Evolutionary conservation across 2,888 invertebrate genomes (phyloP), one percentile per base, ranked within the genome.

Genomic region (Sminthurides aquaticus): DNA sequence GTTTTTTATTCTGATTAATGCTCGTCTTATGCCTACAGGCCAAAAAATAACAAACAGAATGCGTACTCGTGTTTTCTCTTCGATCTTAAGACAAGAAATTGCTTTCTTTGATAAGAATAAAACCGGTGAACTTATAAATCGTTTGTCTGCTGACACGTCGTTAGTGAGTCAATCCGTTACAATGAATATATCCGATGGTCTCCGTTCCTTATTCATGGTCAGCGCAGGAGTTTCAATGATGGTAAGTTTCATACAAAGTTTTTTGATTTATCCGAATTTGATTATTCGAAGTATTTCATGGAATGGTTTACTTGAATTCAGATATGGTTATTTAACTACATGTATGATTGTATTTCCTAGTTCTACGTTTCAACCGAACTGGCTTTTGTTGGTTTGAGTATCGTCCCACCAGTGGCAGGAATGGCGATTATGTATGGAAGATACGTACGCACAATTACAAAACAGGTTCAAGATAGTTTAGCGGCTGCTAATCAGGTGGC

Each of bases 181-280:
- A 62, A 88, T 87, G 77, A 98, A 98, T 80, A 85, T 98, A 65
- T 94, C 95, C 1, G 97, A 98, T 81, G 98, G 98, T 0, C 79
- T 97, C 25, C 81, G 98, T 57, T 90, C 95, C 0, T 78, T 87
- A 1, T 87, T 93, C 67, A 93, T 94, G 87, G 89, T 91, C 8
- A 79, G 85, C 27, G 90, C 90, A 54, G 94, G 96, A 0, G 87
- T 92, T 48, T 87, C 89, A 27, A 94, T 98, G 91, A 97, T 97
- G 97, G 91, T 92, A 80, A 78, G 57, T 62, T 20, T 60, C n/a
- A n/a, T n/a, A n/a, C n/a, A n/a, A n/a, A n/a, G n/a, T n/a, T 18
- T 15, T 52, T 5, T 52, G 52, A 52, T 52, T 52, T 20, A 52
- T 15, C 5, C 5, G 22, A 52, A 15, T 20, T 15, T 52, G 5